Evolutionary conservation across 2,113 vertebrate genomes (phyloP).

Genomic region (Hassar affinis): DNA sequence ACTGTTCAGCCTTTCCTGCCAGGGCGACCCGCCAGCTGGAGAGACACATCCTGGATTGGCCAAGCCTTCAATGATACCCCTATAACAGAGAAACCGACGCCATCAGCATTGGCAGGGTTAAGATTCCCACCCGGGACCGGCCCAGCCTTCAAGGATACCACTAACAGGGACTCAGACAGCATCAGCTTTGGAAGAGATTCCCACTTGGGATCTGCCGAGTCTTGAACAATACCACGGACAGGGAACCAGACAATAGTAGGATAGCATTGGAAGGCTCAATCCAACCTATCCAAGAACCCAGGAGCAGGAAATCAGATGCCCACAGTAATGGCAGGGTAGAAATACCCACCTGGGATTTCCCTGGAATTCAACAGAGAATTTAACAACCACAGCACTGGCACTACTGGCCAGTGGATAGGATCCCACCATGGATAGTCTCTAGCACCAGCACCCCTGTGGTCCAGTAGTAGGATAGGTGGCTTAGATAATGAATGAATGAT

Average conservation of each 20-base stretch:
- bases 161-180: not conserved
- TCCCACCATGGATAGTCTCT: not conserved
- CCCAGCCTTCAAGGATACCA: not conserved
- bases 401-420: no score
- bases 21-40: conserved; percentile 35
- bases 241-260: not conserved
- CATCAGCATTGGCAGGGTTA: not conserved
- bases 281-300: not conserved
- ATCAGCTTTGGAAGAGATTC: not conserved
- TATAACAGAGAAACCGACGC: not conserved
- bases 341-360: not conserved
- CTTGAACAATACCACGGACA: not conserved
- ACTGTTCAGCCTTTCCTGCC: conserved; percentile 3
- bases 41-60: not conserved
- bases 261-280: not conserved
- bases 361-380: not conserved
- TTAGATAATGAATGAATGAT: not conserved
- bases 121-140: not conserved
- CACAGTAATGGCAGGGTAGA: not conserved
- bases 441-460: no score
- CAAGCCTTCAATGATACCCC: not conserved
- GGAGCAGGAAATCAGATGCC: not conserved
- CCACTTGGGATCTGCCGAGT: not conserved
- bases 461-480: no score
- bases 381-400: not conserved